Evolutionary conservation across 1,140 invertebrate species (phyloP).

Genomic region (Drosophila seguyi): DNA sequence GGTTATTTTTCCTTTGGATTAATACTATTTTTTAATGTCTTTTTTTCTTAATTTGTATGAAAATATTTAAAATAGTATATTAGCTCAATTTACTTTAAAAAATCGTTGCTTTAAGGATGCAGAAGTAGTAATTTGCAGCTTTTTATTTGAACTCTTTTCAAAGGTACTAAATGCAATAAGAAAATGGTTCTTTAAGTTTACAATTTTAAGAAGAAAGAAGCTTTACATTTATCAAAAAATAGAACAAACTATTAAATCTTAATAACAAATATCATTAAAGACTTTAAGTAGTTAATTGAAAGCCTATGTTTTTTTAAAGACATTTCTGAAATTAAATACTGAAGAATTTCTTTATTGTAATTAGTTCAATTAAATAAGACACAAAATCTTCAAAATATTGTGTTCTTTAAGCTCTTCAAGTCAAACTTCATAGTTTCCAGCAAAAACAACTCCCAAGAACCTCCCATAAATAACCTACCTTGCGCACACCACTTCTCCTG

Average conservation of each 20-base stretch:
- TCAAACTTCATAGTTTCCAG: conserved; percentile 1
- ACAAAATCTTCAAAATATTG: neutral
- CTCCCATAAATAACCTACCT: conserved; percentile 1
- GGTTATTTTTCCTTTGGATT: too few relatives aligned
- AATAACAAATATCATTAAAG: neutral
- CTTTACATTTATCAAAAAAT: neutral
- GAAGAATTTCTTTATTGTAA: neutral
- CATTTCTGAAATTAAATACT: neutral
- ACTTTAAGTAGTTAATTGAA: neutral
- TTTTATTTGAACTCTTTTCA: neutral
- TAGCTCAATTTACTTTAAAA: neutral
- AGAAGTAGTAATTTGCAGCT: neutral
- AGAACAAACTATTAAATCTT: neutral
- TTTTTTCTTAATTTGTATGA: neutral
- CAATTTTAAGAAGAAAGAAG: neutral
- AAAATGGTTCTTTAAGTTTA: neutral
- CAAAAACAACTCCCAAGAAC: neutral
- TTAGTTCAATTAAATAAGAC: too few relatives aligned
- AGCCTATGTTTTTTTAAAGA: neutral
- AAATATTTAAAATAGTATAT: neutral
- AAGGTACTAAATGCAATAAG: neutral
- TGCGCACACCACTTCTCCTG: neutral
- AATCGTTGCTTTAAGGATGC: neutral
- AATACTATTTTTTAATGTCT: too few relatives aligned
- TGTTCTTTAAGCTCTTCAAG: neutral